phyloP scores from a whole-genome alignment of 2,888 invertebrate genomes.

The Tuberolachnus salignus region DNA sequence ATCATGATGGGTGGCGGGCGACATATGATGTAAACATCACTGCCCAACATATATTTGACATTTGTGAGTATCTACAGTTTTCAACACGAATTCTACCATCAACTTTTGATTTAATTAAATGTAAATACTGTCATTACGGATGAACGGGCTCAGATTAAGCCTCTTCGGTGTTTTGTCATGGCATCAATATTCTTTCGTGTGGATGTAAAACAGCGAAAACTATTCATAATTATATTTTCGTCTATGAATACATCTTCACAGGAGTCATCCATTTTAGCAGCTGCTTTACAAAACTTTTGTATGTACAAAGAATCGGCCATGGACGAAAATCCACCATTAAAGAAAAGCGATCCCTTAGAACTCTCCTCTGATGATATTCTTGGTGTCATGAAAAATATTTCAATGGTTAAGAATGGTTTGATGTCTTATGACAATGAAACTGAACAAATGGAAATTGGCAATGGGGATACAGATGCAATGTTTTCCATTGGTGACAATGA shows the following conservation, averaged over 20 bases:
- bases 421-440: constrained; percentile 51
- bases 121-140: constrained; percentile 41
- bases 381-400: constrained; percentile 51
- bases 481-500: constrained; percentile 51
- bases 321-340: constrained; percentile 47
- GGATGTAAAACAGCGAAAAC: constrained; percentile 31
- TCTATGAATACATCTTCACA: constrained; percentile 36
- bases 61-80: constrained; percentile 34
- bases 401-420: constrained; percentile 47
- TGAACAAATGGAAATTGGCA: constrained; percentile 49
- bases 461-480: constrained; percentile 46
- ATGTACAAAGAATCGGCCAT: constrained; percentile 45
- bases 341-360: constrained; percentile 45
- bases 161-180: constrained; percentile 51
- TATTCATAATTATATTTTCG: constrained; percentile 36
- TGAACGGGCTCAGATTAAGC: constrained; percentile 44
- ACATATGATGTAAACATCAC: constrained; percentile 47
- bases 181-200: constrained; percentile 44
- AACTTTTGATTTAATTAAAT: constrained; percentile 24
- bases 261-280: constrained; percentile 12
- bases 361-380: constrained; percentile 41
- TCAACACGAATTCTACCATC: background rate
- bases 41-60: constrained; percentile 24
- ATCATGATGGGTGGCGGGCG: constrained; percentile 39
- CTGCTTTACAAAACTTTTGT: constrained; percentile 21